These are phyloP conservation scores for Lithobius niger DNA, from an alignment of 1,140 invertebrate genomes.

Conservation along the genomic window DNA sequence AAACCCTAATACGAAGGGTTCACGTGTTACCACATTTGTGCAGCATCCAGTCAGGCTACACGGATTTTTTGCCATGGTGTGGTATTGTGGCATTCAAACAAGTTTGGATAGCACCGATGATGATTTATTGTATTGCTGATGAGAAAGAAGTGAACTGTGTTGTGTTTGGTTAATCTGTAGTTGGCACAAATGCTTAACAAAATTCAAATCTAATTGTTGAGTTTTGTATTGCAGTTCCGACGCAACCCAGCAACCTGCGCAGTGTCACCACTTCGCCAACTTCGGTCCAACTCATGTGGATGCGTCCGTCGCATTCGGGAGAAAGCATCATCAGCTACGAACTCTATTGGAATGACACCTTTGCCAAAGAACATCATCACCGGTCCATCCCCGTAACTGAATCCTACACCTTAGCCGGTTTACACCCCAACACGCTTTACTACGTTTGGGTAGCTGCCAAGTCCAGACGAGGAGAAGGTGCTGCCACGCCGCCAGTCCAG, in stretches of 20 bases:
- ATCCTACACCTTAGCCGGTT: constrained; percentile 65
- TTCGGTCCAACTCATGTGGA: constrained; percentile 76
- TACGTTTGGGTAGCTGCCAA: constrained; percentile 89
- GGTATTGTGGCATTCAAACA: too few relatives aligned
- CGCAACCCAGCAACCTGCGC: constrained; percentile 74
- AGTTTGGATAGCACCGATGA: too few relatives aligned
- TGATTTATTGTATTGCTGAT: too few relatives aligned
- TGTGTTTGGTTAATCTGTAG: too few relatives aligned
- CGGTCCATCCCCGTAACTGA: constrained; percentile 62
- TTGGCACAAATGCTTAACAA: too few relatives aligned
- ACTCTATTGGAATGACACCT: constrained; percentile 95
- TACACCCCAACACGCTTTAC: constrained; percentile 92
- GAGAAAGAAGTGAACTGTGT: too few relatives aligned
- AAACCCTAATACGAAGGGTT: too few relatives aligned
- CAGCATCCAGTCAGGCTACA: too few relatives aligned
- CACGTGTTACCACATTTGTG: too few relatives aligned
- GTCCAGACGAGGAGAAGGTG: constrained; percentile 81
- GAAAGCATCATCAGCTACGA: constrained; percentile 90
- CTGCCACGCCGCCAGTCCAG: constrained; percentile 82
- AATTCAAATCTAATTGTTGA: too few relatives aligned
- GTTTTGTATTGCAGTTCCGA: constrained; percentile 67
- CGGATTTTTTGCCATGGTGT: too few relatives aligned
- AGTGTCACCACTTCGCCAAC: constrained; percentile 54
- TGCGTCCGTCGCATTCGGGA: constrained; percentile 69
- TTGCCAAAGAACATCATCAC: constrained; percentile 58